Base-by-base conservation (phyloP, 2,797 vertebrate genomes). In the Otus scops region DNA sequence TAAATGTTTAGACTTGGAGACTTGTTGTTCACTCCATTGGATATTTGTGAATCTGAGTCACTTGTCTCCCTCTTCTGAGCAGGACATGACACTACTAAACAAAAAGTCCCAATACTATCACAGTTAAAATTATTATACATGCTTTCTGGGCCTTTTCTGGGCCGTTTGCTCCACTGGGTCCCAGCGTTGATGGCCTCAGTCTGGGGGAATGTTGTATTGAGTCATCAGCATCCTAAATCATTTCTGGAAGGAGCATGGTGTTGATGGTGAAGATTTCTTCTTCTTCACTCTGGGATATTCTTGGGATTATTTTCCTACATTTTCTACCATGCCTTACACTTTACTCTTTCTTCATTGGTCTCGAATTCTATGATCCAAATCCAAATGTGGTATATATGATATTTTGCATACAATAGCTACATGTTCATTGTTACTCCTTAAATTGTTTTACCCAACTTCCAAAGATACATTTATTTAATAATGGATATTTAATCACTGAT, bases 101-200 rank as follows among this genome's bases (percentile, higher is more conserved):
- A 47, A 65, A 54, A 22, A 32, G 10, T 68, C 3, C 5, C 16
- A 43, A 19, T 51, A 21, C 50, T 45, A 50, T 65, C 8, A 60
- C 7, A 41, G 24, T 76, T 61, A 32, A 82, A 68, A 69, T 4
- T 41, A 30, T 64, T 82, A 34, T 7, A 36, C 2, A 12, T 7
- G 7, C 3, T 85, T 92, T 82, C 45, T 83, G 45, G 28, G 16
- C 20, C 14, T 48, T 92, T 63, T 28, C 22, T n/a, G n/a, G n/a
- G 19, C 15, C n/a, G n/a, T n/a, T n/a, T 60, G 14, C 17, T 70
- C 8, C 38, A 28, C 10, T 83, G 48, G 1, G 10, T 57, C 24
- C 8, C 26, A 65, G 30, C 10, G 57, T 26, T 79, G 24, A 47
- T 2, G 1, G 11, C 4, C 5, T 18, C 17, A 1, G 2, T 21